Base-by-base conservation (phyloP, 2,797 vertebrate genomes). In the Echiichthys vipera region DNA sequence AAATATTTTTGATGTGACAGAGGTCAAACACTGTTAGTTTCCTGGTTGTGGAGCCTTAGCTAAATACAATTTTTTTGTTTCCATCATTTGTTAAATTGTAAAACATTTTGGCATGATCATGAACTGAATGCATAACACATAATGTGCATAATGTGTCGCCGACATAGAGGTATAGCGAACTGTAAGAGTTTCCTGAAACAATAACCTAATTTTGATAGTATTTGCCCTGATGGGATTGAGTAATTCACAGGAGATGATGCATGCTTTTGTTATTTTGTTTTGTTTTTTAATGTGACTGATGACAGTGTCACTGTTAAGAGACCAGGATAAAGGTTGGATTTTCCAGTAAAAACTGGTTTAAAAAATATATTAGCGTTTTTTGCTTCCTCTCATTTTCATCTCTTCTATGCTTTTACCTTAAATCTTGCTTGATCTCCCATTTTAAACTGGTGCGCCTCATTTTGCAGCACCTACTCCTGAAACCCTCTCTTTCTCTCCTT, bases 1-100 rank as follows among this genome's bases (percentile, higher is more conserved):
- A 36, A 83, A 80, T 71, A 53, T 56, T 53, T 72, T 37, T 61
- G 13, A 53, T 71, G 57, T 70, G 59, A 34, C 50, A 61, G 8
- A 69, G 45, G 50, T 59, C 59, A 65, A 25, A 71, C 14, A 22
- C 27, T 20, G 10, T 29, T 20, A 45, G 32, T 36, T 34, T 13
- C 30, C 20, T 55, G 20, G 47, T 47, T 46, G 15, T 40, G 34
- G 39, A 65, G 9, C 12, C 1, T 5, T 17, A 43, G 30, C 20
- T 6, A 22, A 27, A 57, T 70, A n/a, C 5, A 34, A 30, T n/a
- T n/a, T n/a, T n/a, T n/a, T n/a, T n/a, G n/a, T n/a, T n/a, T n/a
- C n/a, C n/a, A n/a, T n/a, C 2, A 17, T 42, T 34, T n/a, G 6
- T 32, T 18, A 13, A 9, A 18, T 6, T 18, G 27, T 15, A 10